Evolutionary conservation across 2,888 invertebrate species (phyloP), one percentile per base, ranked within the genome.

Genomic region (Agrypnus murinus): DNA sequence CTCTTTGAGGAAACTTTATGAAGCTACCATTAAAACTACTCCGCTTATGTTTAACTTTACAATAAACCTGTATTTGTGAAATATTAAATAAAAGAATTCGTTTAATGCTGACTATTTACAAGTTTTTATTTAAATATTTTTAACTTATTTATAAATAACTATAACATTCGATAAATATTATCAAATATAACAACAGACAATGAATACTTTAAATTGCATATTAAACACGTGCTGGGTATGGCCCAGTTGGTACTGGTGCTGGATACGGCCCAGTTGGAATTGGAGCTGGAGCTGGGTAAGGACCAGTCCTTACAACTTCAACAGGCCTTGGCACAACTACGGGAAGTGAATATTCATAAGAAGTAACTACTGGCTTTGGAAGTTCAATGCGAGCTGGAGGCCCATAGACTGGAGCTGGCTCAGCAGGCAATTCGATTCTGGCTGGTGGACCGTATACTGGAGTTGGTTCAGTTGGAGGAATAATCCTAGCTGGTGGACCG

Each of bases 391-490:
- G 2, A 3, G 17, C 25, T 34, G 36, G 38, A 6, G 19, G 19
- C 6, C 58, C 58, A 12, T 58, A 58, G 14, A 38, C 40, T 17
- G 38, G 58, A 12, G 40, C 58, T 15, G 58, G 58, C 0, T n/a
- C 53, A 53, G 2, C 31, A n/a, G 53, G 31, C 5, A 31, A n/a
- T 12, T 32, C 46, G 10, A 12, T 8, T 53, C 31, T 31, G 4
- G n/a, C n/a, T n/a, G 53, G 53, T 10, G 31, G 12, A 12, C 53
- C 53, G 32, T 53, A 53, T 12, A 53, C 10, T 8, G 58, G 40
- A 34, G 34, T 12, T 58, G 58, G 58, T 19, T 3, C 38, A 10
- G 17, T n/a, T 5, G 58, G 58, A 2, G 5, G 5, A 25, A 3
- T 5, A 5, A 25, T 25, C 5, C 5, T 25, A 5, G 25, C 25